Base-by-base conservation (phyloP, 2,113 vertebrate species). In the Ceyx cyanopectus region DNA sequence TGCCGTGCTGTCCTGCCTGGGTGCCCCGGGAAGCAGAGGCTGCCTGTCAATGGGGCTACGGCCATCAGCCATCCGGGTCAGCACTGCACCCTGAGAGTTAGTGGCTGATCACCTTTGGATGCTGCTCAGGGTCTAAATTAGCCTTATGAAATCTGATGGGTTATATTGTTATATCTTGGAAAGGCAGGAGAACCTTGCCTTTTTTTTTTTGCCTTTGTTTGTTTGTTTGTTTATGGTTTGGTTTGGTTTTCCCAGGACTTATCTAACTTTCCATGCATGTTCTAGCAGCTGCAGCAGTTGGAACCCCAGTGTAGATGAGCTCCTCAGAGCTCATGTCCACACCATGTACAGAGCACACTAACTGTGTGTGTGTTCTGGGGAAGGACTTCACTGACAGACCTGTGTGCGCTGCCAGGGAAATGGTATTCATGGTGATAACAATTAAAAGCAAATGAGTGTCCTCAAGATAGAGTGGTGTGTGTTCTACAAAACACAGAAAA, bases 321-420 rank as follows among this genome's bases (percentile, higher is more conserved):
- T 67, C 65, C 22, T 12, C n/a, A 7, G 14, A 46, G 17, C 66
- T 74, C 34, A 5, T 2, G 2, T 10, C 12, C 19, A 20, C 0
- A 0, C 19, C 5, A 30, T 34, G 14, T 40, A 3, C 12, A 10
- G 19, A 53, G 84, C 45, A 20, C 6, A 23, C 3, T 1, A 13
- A 2, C 24, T 74, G 9, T 65, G 5, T 3, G 10, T 45, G 8
- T 56, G 27, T 30, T 81, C 29, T 61, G 40, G 14, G 32, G 56
- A 30, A 70, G 41, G 20, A 0, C 54, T 84, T n/a, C 88, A 68
- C 53, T 70, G 24, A 48, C 45, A 48, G 75, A 37, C 17, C 48
- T 53, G 0, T 45, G 6, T 5, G 2, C 34, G 23, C 41, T 62
- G 15, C 40, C 45, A 46, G 30, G 26, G 21, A 60, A 67, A 62